These are phyloP conservation scores for Pseudochirops cupreus DNA, from an alignment of 2,797 vertebrate species.

Conservation along the genomic window DNA sequence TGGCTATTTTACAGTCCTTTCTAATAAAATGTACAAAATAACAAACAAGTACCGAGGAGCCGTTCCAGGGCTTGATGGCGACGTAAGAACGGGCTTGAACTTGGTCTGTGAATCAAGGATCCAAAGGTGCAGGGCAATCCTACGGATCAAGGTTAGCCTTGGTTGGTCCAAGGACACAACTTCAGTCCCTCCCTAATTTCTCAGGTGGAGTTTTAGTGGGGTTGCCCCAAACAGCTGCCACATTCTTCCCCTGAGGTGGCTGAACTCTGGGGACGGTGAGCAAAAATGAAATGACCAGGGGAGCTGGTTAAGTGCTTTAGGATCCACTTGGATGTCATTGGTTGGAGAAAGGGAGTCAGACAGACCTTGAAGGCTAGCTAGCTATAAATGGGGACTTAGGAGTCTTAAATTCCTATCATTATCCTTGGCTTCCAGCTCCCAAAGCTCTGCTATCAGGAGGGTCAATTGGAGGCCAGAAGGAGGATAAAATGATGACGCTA, in stretches of 20 bases:
- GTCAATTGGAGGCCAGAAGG: slow-evolving; percentile 35
- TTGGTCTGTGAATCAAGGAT: slow-evolving; percentile 74
- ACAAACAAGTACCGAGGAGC: slow-evolving; percentile 84
- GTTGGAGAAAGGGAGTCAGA: slow-evolving; percentile 29
- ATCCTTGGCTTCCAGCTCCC: slow-evolving; percentile 6
- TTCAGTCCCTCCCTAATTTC: slow-evolving; percentile 62
- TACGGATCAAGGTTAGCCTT: slow-evolving; percentile 59
- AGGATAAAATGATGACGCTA: slow-evolving; percentile 26
- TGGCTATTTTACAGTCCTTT: slow-evolving; percentile 90
- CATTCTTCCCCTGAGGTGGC: slow-evolving; percentile 57
- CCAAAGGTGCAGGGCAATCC: slow-evolving; percentile 72
- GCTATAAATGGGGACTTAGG: slow-evolving; percentile 1
- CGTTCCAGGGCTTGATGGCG: slow-evolving; percentile 69
- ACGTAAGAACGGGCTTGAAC: slow-evolving; percentile 72
- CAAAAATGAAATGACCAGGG: slow-evolving; percentile 12
- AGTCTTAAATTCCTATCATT: slow-evolving; percentile 41
- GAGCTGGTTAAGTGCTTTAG: slow-evolving; percentile 26
- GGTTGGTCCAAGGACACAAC: slow-evolving; percentile 40
- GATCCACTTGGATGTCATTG: slow-evolving; percentile 30
- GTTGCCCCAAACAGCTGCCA: slow-evolving; percentile 42
- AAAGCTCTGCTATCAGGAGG: slow-evolving; percentile 46
- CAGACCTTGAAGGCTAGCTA: slow-evolving; percentile 66
- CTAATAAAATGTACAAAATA: slow-evolving; percentile 89
- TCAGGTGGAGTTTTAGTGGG: slow-evolving; percentile 1
- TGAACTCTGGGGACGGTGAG: neutral